Evolutionary conservation across 2,113 vertebrate genomes (phyloP), one percentile per base, ranked within the genome.

Genomic region (Ptyas mucosa): DNA sequence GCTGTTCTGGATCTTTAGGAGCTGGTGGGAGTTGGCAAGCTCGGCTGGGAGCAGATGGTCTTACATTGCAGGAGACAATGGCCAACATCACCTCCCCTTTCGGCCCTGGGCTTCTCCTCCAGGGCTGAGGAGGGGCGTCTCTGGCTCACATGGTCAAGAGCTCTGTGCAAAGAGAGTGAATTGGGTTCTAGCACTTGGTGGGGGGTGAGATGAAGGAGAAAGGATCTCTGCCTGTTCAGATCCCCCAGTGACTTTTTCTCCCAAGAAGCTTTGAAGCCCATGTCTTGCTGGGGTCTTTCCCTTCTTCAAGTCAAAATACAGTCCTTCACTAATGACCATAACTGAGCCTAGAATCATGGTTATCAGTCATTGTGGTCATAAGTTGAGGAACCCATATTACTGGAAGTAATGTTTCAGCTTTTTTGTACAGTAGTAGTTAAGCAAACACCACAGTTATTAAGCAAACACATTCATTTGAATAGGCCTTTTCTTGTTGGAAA

Each of bases 1-100:
- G 0, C n/a, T 57, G 64, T 69, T 75, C 89, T 85, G 64, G 29
- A 12, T 6, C 3, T 0, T 2, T 11, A 53, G 39, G 0, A 51
- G 75, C 11, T 0, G 21, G 75, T 87, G 24, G 85, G 52, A 10
- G 55, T 21, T 86, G 94, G 18, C 8, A 14, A 23, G 5, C 0
- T 0, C 14, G 0, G 0, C 0, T 21, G 14, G 0, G 0, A 0
- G 52, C 89, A 89, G 24, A 11, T 55, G 87, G 88, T 23, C 52
- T n/a, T 8, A 90, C 90, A 0, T 75, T 85, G 69, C 51, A 10
- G 86, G 46, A 92, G 52, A 85, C 89, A n/a, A 43, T 1, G 7
- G 24, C 57, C 0, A 64, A 61, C 91, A 26, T 23, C 46, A 3
- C 0, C 23, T 0, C 39, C 0, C 0, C 6, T 10, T 7, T 34